Evolutionary conservation across 2,113 vertebrate genomes (phyloP), one percentile per base, ranked within the genome.

Genomic region (Trinectes maculatus): DNA sequence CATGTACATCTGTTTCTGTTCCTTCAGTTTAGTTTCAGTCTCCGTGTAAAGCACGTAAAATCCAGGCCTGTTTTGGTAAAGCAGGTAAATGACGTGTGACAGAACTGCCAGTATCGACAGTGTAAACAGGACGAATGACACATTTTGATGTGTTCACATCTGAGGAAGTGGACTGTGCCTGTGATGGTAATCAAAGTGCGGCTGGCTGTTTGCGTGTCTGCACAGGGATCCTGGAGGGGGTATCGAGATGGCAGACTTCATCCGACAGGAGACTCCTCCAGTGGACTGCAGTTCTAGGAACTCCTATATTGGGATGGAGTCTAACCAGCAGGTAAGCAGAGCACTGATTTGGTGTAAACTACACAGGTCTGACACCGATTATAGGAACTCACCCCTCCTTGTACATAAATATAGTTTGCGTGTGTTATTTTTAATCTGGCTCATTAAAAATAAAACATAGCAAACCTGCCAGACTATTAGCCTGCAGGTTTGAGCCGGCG

Each of bases 271-370:
- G 83, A 99, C 98, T 42, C 98, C 98, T 3, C 98, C 98, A 21
- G 98, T 99, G 85, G 97, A 97, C 87, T 99, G 98, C 91, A 99
- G 98, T 86, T 98, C 97, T 71, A 94, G 97, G 65, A 99, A 99
- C 94, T 99, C 98, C 79, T 99, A 96, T 33, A 94, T 95, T 76
- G 97, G 95, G 24, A 87, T 96, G 85, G 98, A 98, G 77, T 91
- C 94, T 51, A 94, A 89, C 87, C 95, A 94, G 69, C 97, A 98
- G 95, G 97, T 98, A 87, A 74, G 58, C 31, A 49, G 47, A 22
- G 28, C 36, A 16, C 26, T 11, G 29, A 6, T 5, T 15, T 59
- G 21, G 47, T 60, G 46, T 21, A 9, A 3, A 18, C 34, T 37
- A 36, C 3, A 40, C 15, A 19, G 34, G 33, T 22, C 25, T 37